Base-by-base conservation (phyloP, 2,113 vertebrate species). In the Dipodomys ordii region DNA sequence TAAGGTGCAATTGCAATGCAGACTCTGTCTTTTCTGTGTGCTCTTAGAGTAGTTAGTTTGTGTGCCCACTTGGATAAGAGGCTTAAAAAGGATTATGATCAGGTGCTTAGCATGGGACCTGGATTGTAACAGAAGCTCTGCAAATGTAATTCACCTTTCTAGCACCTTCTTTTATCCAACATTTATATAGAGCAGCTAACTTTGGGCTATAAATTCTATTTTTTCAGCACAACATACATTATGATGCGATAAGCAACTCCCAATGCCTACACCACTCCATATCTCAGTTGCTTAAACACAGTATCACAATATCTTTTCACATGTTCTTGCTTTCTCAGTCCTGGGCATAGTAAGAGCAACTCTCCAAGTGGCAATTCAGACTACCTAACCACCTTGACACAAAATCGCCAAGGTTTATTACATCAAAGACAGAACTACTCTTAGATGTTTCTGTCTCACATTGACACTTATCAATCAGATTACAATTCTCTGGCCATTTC, bases 81-180 rank as follows among this genome's bases (percentile, higher is more conserved):
- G 3, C 53, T 91, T 86, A 85, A 60, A 32, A 65, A 71, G 71
- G 60, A 86, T 87, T 82, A 65, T 78, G 20, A 76, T 94, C 60
- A 20, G 19, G 15, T 93, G 6, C 79, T 79, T 85, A 68, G 7
- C 25, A 32, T 72, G 25, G 84, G 22, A 53, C 82, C 68, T 35
- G 74, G 20, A 71, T n/a, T 28, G 46, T 35, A 49, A 11, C 49
- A 62, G 32, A 67, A 67, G 15, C 27, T 81, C 62, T 92, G 20
- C 72, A 76, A 77, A 84, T 93, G 32, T 39, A 65, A 60, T 62
- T 87, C 19, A 18, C 49, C 84, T 89, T 88, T 65, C 39, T 39
- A 30, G 44, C 49, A 69, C 49, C 79, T 95, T 87, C 22, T 69
- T 93, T 88, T 90, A 86, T 80, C 93, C 65, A 74, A 83, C 91